Evolutionary conservation across 2,113 vertebrate species (phyloP).

Genomic region (Eupsittula cactorum): DNA sequence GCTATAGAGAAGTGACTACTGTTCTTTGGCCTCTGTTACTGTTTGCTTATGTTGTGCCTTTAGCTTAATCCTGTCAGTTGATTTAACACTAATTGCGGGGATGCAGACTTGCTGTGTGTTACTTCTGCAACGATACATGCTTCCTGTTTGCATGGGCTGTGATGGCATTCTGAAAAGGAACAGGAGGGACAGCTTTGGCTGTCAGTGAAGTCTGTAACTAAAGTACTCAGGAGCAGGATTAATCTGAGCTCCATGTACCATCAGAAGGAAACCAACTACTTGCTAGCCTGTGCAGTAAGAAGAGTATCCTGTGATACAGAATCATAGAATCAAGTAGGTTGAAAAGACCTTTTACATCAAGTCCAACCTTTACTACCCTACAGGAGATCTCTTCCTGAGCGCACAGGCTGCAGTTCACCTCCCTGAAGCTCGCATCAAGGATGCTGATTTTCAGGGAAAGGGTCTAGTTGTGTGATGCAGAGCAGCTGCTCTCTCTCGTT

Average conservation of each 20-base stretch:
- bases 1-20: not conserved
- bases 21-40: not conserved
- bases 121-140: fast-evolving
- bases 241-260: not conserved
- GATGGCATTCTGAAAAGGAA: not conserved
- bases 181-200: not conserved
- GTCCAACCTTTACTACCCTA: not conserved
- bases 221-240: not conserved
- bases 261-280: not conserved
- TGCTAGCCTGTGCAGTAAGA: not conserved
- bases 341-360: not conserved
- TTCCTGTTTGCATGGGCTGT: not conserved
- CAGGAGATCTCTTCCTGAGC: not conserved
- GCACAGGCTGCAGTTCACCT: not conserved
- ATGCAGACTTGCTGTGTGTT: not conserved
- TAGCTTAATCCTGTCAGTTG: not conserved
- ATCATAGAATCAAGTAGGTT: not conserved
- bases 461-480: not conserved
- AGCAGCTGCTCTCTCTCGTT: not conserved
- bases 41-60: not conserved
- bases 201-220: not conserved
- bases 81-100: not conserved
- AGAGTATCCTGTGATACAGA: not conserved
- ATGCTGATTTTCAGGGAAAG: not conserved
- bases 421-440: fast-evolving